Evolutionary conservation across 2,113 vertebrate genomes (phyloP).

Genomic region (Notechis scutatus): DNA sequence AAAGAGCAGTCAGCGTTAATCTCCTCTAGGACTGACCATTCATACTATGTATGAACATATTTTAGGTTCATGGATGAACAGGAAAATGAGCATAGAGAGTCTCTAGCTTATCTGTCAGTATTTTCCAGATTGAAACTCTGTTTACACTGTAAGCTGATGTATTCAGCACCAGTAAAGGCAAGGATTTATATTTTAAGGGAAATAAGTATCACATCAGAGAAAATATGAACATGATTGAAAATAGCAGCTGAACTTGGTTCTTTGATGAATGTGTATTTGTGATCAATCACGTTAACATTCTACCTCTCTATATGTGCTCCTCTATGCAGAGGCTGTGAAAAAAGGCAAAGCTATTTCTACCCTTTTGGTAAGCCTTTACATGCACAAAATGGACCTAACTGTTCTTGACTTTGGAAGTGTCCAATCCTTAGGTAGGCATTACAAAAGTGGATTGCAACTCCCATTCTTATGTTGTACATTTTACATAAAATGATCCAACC

Average conservation of each 20-base stretch:
- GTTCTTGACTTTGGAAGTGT: neutral
- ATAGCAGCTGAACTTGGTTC: neutral
- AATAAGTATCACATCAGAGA: neutral
- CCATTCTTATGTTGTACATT: neutral
- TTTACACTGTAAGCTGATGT: neutral
- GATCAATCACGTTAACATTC: neutral
- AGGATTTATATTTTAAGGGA: neutral
- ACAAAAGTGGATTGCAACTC: neutral
- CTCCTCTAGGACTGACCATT: neutral
- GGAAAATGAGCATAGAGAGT: neutral
- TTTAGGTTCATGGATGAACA: neutral
- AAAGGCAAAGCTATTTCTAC: neutral
- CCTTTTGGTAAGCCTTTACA: neutral
- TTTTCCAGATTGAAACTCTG: neutral
- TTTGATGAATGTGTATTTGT: neutral
- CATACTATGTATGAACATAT: neutral
- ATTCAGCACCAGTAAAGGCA: neutral
- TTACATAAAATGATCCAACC: neutral
- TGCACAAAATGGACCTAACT: neutral
- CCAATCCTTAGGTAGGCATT: neutral
- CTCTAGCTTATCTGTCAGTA: neutral
- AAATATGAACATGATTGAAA: neutral
- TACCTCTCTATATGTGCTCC: neutral
- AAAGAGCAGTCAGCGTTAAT: too few species aligned
- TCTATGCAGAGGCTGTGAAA: neutral